phyloP scores from a whole-genome alignment of 2,797 vertebrate genomes.

The Hephaestus fuliginosus region DNA sequence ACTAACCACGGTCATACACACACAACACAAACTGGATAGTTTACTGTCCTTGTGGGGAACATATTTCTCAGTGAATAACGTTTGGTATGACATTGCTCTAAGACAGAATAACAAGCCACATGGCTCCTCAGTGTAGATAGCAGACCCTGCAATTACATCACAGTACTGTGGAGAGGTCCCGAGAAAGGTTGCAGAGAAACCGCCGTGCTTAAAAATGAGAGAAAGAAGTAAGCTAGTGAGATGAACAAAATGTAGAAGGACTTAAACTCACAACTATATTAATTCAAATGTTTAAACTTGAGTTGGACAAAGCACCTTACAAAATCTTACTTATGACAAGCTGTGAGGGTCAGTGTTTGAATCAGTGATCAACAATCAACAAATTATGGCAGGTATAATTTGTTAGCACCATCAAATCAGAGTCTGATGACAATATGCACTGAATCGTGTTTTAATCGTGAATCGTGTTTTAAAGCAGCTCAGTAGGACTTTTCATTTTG shows the following conservation, averaged over 20 bases:
- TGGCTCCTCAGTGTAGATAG: slow-evolving; percentile 11
- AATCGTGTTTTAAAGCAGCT: too few relatives aligned
- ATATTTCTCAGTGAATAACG: slow-evolving; percentile 39
- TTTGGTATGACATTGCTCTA: slow-evolving; percentile 39
- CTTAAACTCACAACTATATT: neutral
- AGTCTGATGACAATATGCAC: neutral
- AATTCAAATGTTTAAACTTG: neutral
- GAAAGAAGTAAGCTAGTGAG: neutral
- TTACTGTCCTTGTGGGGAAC: slow-evolving; percentile 35
- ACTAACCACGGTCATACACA: slow-evolving; percentile 35
- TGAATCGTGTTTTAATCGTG: neutral
- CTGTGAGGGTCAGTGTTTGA: neutral
- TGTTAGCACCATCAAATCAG: neutral
- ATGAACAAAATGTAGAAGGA: neutral
- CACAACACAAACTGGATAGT: slow-evolving; percentile 28
- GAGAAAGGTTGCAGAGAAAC: neutral
- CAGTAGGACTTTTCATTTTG: too few relatives aligned
- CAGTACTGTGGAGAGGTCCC: neutral
- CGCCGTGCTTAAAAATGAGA: neutral
- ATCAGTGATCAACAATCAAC: too few relatives aligned
- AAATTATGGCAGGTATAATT: neutral
- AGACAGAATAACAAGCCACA: slow-evolving; percentile 40
- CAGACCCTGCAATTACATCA: slow-evolving; percentile 1
- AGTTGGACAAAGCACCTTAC: neutral
- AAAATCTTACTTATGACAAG: neutral